Conservation (phyloP, 2,888 invertebrate species). For the Camponotus fellah region DNA sequence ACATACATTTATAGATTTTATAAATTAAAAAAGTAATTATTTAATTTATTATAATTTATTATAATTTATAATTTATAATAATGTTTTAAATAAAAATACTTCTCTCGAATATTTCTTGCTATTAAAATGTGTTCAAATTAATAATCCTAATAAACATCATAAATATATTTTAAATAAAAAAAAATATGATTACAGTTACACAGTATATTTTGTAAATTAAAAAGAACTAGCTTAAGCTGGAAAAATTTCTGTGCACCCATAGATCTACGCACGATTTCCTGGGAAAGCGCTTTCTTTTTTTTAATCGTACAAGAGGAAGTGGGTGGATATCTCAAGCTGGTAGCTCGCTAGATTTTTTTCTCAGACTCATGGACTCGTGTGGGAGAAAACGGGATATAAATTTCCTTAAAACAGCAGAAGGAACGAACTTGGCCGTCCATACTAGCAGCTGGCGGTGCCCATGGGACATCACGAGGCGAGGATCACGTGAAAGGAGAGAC, state of each 20-base stretch:
- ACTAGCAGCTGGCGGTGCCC: constrained; percentile 70
- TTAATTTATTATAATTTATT: background rate
- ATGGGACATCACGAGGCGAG: constrained; percentile 63
- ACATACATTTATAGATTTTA: background rate
- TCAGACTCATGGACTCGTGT: constrained; percentile 57
- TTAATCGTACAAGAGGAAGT: constrained; percentile 63
- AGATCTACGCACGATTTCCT: constrained; percentile 1
- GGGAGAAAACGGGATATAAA: constrained; percentile 65
- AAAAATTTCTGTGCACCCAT: constrained; percentile 10
- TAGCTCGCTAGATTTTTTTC: constrained; percentile 64
- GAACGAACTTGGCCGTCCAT: constrained; percentile 66
- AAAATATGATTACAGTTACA: background rate
- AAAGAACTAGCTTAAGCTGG: background rate
- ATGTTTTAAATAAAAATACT: background rate
- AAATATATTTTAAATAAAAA: constrained; percentile 17
- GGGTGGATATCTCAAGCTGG: constrained; percentile 70
- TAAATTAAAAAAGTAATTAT: background rate
- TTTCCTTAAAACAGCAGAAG: constrained; percentile 79
- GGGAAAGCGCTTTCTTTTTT: constrained; percentile 38
- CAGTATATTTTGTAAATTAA: constrained; percentile 11
- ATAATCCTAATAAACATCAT: background rate
- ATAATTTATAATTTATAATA: background rate
- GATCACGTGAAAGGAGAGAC: constrained; percentile 73
- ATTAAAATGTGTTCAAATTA: background rate
- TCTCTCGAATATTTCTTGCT: background rate